phyloP scores from a whole-genome alignment of 2,888 invertebrate species.

The Lithodes maja region DNA sequence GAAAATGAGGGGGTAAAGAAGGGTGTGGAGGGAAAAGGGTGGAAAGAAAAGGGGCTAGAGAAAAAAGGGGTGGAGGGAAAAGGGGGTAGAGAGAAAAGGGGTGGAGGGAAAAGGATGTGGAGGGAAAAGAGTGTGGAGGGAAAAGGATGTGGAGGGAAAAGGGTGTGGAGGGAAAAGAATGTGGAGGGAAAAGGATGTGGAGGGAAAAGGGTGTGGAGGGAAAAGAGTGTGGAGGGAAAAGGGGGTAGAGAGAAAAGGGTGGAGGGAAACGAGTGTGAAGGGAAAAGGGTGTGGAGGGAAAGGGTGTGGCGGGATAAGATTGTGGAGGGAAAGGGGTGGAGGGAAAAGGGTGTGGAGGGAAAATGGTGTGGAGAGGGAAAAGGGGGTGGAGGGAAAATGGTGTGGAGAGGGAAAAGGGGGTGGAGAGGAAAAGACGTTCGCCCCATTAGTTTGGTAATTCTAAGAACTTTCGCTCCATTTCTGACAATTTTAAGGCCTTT shows the following conservation, averaged over 20 bases:
- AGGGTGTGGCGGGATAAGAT: not conserved
- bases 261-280: not conserved
- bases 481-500: too few relatives aligned
- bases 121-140: not conserved
- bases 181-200: not conserved
- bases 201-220: not conserved
- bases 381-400: not conserved
- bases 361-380: not conserved
- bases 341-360: not conserved
- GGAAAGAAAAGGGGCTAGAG: not conserved
- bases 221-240: not conserved
- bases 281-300: not conserved
- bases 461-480: too few relatives aligned
- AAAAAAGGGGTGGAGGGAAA: not conserved
- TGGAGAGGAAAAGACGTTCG: too few relatives aligned
- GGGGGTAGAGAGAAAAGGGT: not conserved
- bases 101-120: not conserved
- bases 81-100: not conserved
- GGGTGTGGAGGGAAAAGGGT: not conserved
- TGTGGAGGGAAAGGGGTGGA: not conserved
- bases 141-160: not conserved
- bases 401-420: not conserved
- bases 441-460: too few relatives aligned
- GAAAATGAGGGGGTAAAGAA: not conserved
- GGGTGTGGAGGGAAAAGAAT: not conserved